A percentile compares a stretch with the other conserved stretches of the same genome.
phyloP scores from a whole-genome alignment of 1,140 invertebrate genomes.

The Zophobas atratus region DNA sequence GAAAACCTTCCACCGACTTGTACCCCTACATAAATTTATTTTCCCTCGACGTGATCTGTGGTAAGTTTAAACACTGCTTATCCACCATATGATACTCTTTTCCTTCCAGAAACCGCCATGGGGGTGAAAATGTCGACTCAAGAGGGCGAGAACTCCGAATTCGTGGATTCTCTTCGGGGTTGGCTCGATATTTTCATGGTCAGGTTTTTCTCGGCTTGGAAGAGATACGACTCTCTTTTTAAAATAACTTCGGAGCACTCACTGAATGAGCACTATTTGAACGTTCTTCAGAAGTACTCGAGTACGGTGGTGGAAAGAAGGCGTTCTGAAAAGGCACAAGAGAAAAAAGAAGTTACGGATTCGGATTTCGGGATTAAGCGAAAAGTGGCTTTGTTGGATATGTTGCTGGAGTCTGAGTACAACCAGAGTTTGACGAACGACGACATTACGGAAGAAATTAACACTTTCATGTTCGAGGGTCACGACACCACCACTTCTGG shows the following conservation, averaged over 20 bases:
- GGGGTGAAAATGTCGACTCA: slow-evolving; percentile 53
- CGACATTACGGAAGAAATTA: slow-evolving; percentile 86
- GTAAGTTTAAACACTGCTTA: slow-evolving; percentile 65
- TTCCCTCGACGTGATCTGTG: slow-evolving; percentile 86
- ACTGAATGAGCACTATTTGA: slow-evolving; percentile 47
- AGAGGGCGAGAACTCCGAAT: slow-evolving; percentile 47
- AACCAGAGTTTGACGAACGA: slow-evolving; percentile 64
- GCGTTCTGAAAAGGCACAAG: slow-evolving; percentile 40
- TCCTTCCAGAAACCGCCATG: slow-evolving; percentile 53
- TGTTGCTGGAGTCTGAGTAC: slow-evolving; percentile 51
- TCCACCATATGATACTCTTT: no score
- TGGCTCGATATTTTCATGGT: slow-evolving; percentile 53
- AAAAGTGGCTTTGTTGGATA: slow-evolving; percentile 52
- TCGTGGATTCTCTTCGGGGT: slow-evolving; percentile 46
- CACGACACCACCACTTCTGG: slow-evolving; percentile 83
- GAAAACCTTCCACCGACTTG: slow-evolving; percentile 73
- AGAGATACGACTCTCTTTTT: slow-evolving; percentile 49
- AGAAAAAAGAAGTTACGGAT: not conserved
- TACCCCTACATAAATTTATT: slow-evolving; percentile 77
- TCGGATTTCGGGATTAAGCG: slow-evolving; percentile 25
- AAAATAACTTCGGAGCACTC: slow-evolving; percentile 44
- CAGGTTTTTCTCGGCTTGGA: slow-evolving; percentile 50
- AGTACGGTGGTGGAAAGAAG: slow-evolving; percentile 42
- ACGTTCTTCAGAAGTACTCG: slow-evolving; percentile 47
- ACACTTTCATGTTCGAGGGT: slow-evolving; percentile 85